phyloP scores from a whole-genome alignment of 2,888 invertebrate species.

The Ceriagrion tenellum region DNA sequence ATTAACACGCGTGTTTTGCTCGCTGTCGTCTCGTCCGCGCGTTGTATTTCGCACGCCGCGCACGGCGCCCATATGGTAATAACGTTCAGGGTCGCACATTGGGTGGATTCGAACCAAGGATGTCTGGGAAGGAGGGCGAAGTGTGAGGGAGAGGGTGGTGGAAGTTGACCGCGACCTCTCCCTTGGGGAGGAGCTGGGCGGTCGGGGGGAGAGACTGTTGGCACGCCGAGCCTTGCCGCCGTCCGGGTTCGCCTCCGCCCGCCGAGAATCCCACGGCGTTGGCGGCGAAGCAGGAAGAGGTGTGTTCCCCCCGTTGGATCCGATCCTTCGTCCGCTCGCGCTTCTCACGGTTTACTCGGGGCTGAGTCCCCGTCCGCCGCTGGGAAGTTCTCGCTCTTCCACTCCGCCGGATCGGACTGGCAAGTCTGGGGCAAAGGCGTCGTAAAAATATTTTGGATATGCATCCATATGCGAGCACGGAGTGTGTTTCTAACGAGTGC shows the following conservation, averaged over 20 bases:
- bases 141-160: neutral
- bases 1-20: neutral
- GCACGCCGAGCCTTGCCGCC: neutral
- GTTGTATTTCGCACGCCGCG: neutral
- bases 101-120: slow-evolving; percentile 21
- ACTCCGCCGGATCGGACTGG: neutral
- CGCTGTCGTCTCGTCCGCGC: neutral
- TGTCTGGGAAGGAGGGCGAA: slow-evolving; percentile 11
- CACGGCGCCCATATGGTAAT: neutral
- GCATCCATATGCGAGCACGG: neutral
- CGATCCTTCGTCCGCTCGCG: neutral
- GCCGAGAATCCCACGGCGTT: neutral
- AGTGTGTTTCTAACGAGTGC: slow-evolving; percentile 11
- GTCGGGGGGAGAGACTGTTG: neutral
- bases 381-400: neutral
- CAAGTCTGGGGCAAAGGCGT: neutral
- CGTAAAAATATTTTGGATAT: slow-evolving; percentile 10
- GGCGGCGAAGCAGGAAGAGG: neutral
- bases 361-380: neutral
- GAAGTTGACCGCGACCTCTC: neutral
- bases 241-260: neutral
- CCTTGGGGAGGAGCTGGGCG: too few relatives aligned
- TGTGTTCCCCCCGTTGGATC: neutral
- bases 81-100: neutral
- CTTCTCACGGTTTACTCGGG: slow-evolving; percentile 25